phyloP scores from a whole-genome alignment of 2,888 invertebrate genomes.

The Crepidodera aurea region DNA sequence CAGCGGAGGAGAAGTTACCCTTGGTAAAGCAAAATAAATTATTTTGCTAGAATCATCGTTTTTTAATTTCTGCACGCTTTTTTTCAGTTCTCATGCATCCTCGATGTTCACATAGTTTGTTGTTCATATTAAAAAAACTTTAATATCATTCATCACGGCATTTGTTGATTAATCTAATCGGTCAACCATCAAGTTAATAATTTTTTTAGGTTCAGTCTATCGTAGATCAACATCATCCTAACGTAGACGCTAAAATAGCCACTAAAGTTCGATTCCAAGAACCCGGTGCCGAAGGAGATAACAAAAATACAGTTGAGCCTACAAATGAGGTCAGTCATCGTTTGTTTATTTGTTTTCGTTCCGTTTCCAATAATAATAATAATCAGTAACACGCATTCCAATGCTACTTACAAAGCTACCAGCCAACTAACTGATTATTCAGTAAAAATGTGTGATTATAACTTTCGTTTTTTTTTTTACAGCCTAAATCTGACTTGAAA shows the following conservation, averaged over 20 bases:
- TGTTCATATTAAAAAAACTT: no score
- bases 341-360: neutral
- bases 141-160: slow-evolving; percentile 26
- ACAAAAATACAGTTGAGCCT: slow-evolving; percentile 50
- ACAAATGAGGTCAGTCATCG: slow-evolving; percentile 55
- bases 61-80: slow-evolving; percentile 50
- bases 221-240: slow-evolving; percentile 88
- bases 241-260: slow-evolving; percentile 75
- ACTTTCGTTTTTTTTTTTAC: slow-evolving; percentile 32
- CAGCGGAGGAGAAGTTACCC: slow-evolving; percentile 90
- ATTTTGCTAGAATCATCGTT: slow-evolving; percentile 49
- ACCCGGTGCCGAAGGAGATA: slow-evolving; percentile 63
- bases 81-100: slow-evolving; percentile 42
- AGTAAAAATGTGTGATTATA: no score
- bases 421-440: no score
- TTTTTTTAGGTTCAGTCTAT: slow-evolving; percentile 86
- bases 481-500: slow-evolving; percentile 56
- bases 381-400: no score
- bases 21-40: slow-evolving; percentile 73
- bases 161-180: neutral
- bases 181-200: neutral
- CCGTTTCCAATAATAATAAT: no score
- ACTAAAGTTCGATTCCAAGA: slow-evolving; percentile 90
- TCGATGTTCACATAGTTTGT: slow-evolving; percentile 12
- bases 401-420: no score